Evolutionary conservation across 2,797 vertebrate genomes (phyloP).

Genomic region (Aselliscus stoliczkanus): DNA sequence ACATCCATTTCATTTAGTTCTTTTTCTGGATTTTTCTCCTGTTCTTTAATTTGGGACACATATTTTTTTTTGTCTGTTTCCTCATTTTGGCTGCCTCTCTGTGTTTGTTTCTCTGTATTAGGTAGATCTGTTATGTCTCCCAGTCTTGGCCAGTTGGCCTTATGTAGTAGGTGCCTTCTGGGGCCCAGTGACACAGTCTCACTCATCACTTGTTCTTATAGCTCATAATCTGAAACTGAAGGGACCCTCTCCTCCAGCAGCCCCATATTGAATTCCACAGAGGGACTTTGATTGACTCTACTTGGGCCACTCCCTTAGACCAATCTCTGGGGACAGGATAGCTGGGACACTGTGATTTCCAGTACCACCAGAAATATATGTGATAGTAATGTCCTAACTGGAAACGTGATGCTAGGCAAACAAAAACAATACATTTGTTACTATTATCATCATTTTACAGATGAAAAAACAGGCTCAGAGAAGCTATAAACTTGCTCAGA

Average conservation of each 20-base stretch:
- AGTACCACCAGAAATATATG: not conserved
- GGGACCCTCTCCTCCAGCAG: not conserved
- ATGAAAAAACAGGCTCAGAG: not conserved
- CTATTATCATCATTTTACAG: not conserved
- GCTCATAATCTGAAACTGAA: not conserved
- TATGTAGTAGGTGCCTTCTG: too few species aligned
- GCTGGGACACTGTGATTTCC: not conserved
- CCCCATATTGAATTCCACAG: not conserved
- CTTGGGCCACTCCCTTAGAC: not conserved
- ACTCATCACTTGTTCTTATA: too few species aligned
- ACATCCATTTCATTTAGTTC: too few species aligned
- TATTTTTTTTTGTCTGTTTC: too few species aligned
- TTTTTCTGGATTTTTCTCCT: too few species aligned
- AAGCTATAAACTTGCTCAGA: not conserved
- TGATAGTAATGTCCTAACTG: not conserved
- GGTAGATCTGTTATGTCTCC: too few species aligned
- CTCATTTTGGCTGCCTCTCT: too few species aligned
- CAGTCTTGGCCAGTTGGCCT: too few species aligned
- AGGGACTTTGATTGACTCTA: not conserved
- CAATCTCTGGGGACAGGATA: not conserved
- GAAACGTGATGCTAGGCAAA: not conserved
- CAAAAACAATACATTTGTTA: not conserved
- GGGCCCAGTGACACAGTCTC: too few species aligned
- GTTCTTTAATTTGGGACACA: too few species aligned
- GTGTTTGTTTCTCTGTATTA: too few species aligned